Conservation (phyloP, 2,797 vertebrate genomes). For the Neosilurus mollespiculum region DNA sequence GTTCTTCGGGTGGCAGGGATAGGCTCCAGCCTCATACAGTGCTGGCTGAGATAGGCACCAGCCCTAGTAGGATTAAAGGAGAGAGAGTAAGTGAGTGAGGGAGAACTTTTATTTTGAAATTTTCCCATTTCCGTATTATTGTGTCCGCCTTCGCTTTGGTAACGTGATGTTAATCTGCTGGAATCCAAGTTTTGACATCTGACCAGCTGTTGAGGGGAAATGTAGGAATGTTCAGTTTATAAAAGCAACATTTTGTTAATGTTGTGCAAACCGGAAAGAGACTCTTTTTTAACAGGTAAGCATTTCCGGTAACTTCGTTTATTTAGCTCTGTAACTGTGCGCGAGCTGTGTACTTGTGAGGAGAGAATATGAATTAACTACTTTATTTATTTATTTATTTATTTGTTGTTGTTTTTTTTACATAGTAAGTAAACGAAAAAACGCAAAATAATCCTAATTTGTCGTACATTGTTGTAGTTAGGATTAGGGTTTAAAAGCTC, state of each 20-base stretch:
- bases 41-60: no score
- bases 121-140: not conserved
- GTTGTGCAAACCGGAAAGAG: not conserved
- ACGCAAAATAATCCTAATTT: not conserved
- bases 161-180: constrained; percentile 2
- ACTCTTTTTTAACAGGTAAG: not conserved
- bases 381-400: not conserved
- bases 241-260: not conserved
- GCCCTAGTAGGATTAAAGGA: no score
- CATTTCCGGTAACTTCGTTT: not conserved
- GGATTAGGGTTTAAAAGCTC: not conserved
- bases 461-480: no score
- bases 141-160: not conserved
- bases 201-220: not conserved
- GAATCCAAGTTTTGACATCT: not conserved
- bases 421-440: not conserved
- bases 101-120: constrained; percentile 25
- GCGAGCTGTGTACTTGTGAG: not conserved
- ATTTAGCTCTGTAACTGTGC: not conserved
- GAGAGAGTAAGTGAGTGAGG: no score
- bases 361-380: not conserved
- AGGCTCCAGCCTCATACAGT: no score
- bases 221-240: not conserved
- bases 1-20: no score
- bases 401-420: not conserved